Evolutionary conservation across 1,140 invertebrate genomes (phyloP).

Genomic region (Cylas formicarius): DNA sequence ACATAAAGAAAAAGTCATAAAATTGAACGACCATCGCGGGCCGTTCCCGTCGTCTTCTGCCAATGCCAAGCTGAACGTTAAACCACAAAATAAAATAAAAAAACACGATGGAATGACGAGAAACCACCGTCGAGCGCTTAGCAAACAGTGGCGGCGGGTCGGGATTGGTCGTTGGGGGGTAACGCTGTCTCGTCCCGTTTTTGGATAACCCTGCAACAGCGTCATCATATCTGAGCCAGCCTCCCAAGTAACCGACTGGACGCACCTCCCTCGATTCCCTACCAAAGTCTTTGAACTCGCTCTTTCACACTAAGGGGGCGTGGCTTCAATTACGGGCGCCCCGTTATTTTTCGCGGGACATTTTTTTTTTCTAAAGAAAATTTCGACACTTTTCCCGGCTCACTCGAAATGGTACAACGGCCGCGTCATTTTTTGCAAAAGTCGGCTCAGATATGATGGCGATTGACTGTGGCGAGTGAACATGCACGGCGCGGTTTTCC

Average conservation of each 20-base stretch:
- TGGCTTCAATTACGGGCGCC: constrained; percentile 8
- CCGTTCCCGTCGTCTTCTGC: too few relatives aligned
- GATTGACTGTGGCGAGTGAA: constrained; percentile 57
- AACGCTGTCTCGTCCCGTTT: constrained; percentile 36
- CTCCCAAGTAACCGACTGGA: constrained; percentile 27
- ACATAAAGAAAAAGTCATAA: too few relatives aligned
- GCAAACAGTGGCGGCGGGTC: too few relatives aligned
- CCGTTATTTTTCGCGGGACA: constrained; percentile 11
- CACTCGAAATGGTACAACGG: too few relatives aligned
- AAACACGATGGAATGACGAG: too few relatives aligned
- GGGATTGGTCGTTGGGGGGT: constrained; percentile 23
- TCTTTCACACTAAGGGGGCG: background rate
- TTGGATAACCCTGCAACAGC: constrained; percentile 51
- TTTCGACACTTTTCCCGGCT: constrained; percentile 43
- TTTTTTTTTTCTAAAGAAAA: constrained; percentile 10
- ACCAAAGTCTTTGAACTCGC: background rate
- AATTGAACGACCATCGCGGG: too few relatives aligned
- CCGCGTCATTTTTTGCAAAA: constrained; percentile 37
- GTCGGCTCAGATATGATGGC: constrained; percentile 60
- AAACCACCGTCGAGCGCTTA: too few relatives aligned
- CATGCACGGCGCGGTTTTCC: constrained; percentile 8
- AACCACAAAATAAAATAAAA: too few relatives aligned
- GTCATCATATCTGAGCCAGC: constrained; percentile 59
- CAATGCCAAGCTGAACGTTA: too few relatives aligned
- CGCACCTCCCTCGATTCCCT: constrained; percentile 24